phyloP scores from a whole-genome alignment of 2,113 vertebrate genomes.

The Ahaetulla prasina region DNA sequence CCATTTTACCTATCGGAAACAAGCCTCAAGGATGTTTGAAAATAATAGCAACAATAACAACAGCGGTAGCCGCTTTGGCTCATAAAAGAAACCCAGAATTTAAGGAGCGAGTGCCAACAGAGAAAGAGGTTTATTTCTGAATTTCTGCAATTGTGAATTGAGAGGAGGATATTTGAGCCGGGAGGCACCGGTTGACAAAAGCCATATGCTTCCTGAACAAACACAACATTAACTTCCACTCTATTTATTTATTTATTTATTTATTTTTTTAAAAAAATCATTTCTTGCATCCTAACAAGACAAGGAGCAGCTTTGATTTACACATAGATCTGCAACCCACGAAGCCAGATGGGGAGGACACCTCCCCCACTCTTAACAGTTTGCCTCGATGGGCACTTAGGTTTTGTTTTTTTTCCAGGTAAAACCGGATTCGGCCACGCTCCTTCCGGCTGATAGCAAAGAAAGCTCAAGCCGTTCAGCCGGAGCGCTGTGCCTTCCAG shows the following conservation, averaged over 20 bases:
- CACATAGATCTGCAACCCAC: not conserved
- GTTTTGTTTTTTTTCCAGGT: not conserved
- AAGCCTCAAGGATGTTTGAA: slow-evolving; percentile 36
- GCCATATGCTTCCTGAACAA: not conserved
- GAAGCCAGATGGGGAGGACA: not conserved
- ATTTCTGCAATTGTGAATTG: not conserved
- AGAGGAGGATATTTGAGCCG: not conserved
- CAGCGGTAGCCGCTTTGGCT: not conserved
- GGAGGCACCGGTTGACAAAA: not conserved
- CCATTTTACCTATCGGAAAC: slow-evolving; percentile 29
- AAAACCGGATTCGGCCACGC: not conserved
- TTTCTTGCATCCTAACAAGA: not conserved
- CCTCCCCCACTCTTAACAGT: too few species aligned
- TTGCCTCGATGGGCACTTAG: not conserved
- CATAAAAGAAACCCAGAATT: not conserved
- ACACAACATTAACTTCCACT: not conserved
- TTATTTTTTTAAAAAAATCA: not conserved
- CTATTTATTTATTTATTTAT: not conserved
- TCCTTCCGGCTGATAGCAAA: not conserved
- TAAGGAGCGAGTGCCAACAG: not conserved
- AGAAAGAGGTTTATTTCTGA: not conserved
- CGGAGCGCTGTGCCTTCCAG: not conserved
- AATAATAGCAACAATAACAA: slow-evolving; percentile 25
- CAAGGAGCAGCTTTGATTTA: not conserved
- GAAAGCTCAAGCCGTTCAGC: too few species aligned